A percentile compares a stretch with the other conserved stretches of the same genome.
These are phyloP conservation scores for Drosophila albomicans DNA, from an alignment of 1,140 invertebrate species.

Conservation along the genomic window DNA sequence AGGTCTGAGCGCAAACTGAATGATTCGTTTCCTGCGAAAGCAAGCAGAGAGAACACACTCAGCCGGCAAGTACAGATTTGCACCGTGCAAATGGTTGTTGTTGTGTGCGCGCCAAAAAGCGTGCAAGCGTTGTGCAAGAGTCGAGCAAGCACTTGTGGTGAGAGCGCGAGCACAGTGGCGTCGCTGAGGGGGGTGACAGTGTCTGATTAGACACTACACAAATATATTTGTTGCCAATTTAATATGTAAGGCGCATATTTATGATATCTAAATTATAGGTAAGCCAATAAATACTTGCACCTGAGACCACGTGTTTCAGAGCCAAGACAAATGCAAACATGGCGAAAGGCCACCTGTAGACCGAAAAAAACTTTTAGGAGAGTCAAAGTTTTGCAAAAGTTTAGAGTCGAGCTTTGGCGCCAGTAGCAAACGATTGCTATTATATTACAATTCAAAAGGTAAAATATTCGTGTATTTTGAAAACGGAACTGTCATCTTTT, in stretches of 20 bases:
- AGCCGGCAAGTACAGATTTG: slow-evolving; percentile 55
- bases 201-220: not conserved
- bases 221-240: not conserved
- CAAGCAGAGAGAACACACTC: slow-evolving; percentile 32
- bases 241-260: not conserved
- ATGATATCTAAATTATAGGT: not conserved
- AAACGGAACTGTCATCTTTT: not conserved
- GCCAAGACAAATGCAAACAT: not conserved
- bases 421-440: not conserved
- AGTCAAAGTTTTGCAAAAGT: slow-evolving; percentile 32
- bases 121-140: slow-evolving; percentile 19
- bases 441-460: not conserved
- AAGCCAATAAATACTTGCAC: not conserved
- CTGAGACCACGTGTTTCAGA: not conserved
- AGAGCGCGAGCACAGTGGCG: slow-evolving; percentile 50
- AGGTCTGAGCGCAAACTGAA: slow-evolving; percentile 12
- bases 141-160: slow-evolving; percentile 41
- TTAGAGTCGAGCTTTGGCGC: slow-evolving; percentile 11
- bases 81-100: slow-evolving; percentile 38
- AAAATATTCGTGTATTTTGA: not conserved
- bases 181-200: slow-evolving; percentile 7
- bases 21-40: slow-evolving; percentile 27
- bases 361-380: slow-evolving; percentile 17
- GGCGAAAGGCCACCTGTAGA: slow-evolving; percentile 63
- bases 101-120: slow-evolving; percentile 72